phyloP scores from a whole-genome alignment of 1,140 invertebrate genomes.

The Pristionchus pacificus region DNA sequence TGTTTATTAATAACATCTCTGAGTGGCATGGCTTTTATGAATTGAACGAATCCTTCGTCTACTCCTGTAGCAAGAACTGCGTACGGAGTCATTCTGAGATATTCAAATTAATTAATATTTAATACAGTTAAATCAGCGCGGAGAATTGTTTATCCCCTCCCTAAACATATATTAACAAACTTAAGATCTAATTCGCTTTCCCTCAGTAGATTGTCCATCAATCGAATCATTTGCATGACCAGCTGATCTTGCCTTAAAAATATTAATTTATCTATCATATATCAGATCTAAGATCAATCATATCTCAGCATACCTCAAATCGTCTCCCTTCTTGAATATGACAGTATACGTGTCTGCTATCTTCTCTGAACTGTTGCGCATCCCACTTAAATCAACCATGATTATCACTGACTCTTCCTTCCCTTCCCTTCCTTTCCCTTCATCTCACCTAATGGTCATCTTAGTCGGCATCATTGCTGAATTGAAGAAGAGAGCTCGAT shows the following conservation, averaged over 20 bases:
- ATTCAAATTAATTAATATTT: neutral
- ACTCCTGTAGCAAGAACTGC: constrained; percentile 86
- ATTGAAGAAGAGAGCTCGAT: constrained; percentile 84
- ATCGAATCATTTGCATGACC: constrained; percentile 87
- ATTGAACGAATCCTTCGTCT: constrained; percentile 90
- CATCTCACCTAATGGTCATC: constrained; percentile 79
- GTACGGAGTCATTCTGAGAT: constrained; percentile 63
- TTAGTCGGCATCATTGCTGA: constrained; percentile 95
- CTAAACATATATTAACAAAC: constrained; percentile 16
- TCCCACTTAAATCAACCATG: too few species aligned
- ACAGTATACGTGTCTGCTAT: constrained; percentile 71
- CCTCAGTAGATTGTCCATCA: constrained; percentile 87
- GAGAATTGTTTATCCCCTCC: neutral
- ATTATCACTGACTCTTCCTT: constrained; percentile 7
- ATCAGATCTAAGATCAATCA: constrained; percentile 21
- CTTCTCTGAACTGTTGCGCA: constrained; percentile 12
- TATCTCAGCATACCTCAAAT: constrained; percentile 64
- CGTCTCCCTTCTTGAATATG: constrained; percentile 97
- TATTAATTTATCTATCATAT: neutral
- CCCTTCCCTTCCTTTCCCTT: constrained; percentile 61
- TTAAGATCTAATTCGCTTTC: constrained; percentile 91
- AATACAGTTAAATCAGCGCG: neutral
- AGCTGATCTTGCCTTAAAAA: constrained; percentile 80
- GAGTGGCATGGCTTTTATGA: constrained; percentile 74
- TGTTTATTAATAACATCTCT: constrained; percentile 41